These are phyloP conservation scores for Hirudinaria manillensis DNA, from an alignment of 2,888 invertebrate species.

Conservation along the genomic window DNA sequence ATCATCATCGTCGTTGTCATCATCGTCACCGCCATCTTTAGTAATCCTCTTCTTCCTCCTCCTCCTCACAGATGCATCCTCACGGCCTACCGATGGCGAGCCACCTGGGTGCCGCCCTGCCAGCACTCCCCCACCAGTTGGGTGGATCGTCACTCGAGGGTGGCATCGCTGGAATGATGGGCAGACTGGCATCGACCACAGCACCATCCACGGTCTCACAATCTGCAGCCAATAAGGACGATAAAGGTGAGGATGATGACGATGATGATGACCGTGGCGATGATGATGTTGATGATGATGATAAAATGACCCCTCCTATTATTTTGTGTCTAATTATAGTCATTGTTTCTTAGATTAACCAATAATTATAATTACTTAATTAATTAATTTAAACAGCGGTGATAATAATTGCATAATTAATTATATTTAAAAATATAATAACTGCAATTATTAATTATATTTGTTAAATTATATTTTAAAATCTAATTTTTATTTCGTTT, in stretches of 20 bases:
- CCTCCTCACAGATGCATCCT: conserved; percentile 10
- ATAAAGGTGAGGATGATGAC: not conserved
- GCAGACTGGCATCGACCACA: conserved; percentile 14
- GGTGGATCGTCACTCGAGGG: not conserved
- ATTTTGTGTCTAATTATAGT: too few species aligned
- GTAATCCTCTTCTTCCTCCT: too few species aligned
- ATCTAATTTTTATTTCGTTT: not conserved
- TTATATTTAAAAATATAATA: too few species aligned
- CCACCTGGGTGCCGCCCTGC: not conserved
- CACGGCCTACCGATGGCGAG: conserved; percentile 11
- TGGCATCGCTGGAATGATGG: conserved; percentile 6
- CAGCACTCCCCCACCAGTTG: conserved; percentile 3
- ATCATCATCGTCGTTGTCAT: not conserved
- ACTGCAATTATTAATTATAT: not conserved
- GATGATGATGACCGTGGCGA: too few species aligned
- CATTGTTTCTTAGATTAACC: too few species aligned
- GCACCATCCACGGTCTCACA: not conserved
- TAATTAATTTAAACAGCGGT: too few species aligned
- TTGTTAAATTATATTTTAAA: not conserved
- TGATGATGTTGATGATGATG: too few species aligned
- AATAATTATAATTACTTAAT: too few species aligned
- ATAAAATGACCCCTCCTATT: too few species aligned
- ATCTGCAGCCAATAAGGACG: not conserved
- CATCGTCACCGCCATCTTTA: too few species aligned
- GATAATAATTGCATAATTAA: too few species aligned